Evolutionary conservation across 1,140 invertebrate genomes (phyloP).

Genomic region (Aphelinus certus): DNA sequence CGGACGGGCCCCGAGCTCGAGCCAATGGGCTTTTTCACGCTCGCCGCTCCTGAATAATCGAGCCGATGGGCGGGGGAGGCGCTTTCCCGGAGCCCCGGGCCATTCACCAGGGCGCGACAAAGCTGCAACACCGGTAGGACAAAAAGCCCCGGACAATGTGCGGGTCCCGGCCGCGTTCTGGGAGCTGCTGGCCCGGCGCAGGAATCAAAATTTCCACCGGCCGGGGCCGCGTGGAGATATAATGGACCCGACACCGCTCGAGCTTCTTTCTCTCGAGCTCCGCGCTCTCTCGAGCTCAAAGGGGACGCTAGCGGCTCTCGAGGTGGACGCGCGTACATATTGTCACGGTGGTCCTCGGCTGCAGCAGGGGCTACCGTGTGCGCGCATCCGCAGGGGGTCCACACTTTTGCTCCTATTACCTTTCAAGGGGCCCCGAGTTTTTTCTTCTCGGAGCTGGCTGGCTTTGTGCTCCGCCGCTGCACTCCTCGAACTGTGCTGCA

Average conservation of each 20-base stretch:
- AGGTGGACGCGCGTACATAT: slow-evolving; percentile 35
- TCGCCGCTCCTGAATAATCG: neutral
- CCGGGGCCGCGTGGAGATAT: too few species aligned
- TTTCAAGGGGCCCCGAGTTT: slow-evolving; percentile 21
- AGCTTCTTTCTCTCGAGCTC: slow-evolving; percentile 32
- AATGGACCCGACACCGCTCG: too few species aligned
- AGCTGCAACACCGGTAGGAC: slow-evolving; percentile 20
- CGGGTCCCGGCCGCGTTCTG: neutral
- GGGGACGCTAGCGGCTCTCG: slow-evolving; percentile 50
- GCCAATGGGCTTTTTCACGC: neutral
- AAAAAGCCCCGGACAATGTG: neutral
- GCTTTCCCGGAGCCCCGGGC: neutral
- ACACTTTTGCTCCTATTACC: slow-evolving; percentile 42
- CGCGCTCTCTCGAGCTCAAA: slow-evolving; percentile 40
- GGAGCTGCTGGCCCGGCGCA: neutral
- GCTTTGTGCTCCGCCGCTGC: neutral
- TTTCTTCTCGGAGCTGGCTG: slow-evolving; percentile 13
- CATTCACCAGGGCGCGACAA: neutral
- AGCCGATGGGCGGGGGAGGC: neutral
- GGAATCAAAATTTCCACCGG: neutral
- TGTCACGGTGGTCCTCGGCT: slow-evolving; percentile 56
- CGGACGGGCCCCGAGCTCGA: neutral
- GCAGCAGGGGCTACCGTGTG: slow-evolving; percentile 52
- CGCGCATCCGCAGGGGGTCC: slow-evolving; percentile 50
- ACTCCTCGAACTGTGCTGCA: neutral